Base-by-base conservation (phyloP, 2,113 vertebrate genomes). In the Lophotis ruficrista region DNA sequence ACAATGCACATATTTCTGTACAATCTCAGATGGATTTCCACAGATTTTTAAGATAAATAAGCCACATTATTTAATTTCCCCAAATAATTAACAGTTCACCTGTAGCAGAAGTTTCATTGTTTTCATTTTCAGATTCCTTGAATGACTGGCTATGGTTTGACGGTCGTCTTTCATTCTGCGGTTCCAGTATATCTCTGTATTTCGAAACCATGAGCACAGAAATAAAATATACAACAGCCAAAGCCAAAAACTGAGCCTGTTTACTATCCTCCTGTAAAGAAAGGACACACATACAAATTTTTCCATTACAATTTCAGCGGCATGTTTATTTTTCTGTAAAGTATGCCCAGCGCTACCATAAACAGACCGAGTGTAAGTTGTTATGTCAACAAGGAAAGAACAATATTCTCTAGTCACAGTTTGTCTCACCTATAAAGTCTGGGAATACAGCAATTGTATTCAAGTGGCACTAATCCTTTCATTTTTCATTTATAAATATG, bases 161-260 rank as follows among this genome's bases (percentile, higher is more conserved):
- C 27, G 65, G 96, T 72, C 83, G 98, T 85, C 97, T 99, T 97
- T 99, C 99, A 94, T 99, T 99, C 86, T 99, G 99, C 16, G 99
- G 99, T 97, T 99, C 99, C 98, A 99, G 96, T 94, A 99, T 99
- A 97, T 99, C 99, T 96, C 99, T 99, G 97, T 99, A 99, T 97
- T 99, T 99, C 1, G 99, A 99, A 94, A 99, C 99, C 99, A 99
- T 99, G 89, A 99, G 99, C 84, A 99, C 99, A 45, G 99, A 99
- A 96, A 99, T 99, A 97, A 99, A 99, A 97, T 99, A 99, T 1
- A 99, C 99, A 68, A 99, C 99, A 56, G 99, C 99, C 95, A 99
- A 98, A 57, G 99, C 99, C 98, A 99, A 97, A 97, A 99, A 99
- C 47, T 99, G 99, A 89, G 99, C 99, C 98, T 99, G 99, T 94